Base-by-base conservation (phyloP, 2,113 vertebrate genomes). In the Microtus richardsoni region DNA sequence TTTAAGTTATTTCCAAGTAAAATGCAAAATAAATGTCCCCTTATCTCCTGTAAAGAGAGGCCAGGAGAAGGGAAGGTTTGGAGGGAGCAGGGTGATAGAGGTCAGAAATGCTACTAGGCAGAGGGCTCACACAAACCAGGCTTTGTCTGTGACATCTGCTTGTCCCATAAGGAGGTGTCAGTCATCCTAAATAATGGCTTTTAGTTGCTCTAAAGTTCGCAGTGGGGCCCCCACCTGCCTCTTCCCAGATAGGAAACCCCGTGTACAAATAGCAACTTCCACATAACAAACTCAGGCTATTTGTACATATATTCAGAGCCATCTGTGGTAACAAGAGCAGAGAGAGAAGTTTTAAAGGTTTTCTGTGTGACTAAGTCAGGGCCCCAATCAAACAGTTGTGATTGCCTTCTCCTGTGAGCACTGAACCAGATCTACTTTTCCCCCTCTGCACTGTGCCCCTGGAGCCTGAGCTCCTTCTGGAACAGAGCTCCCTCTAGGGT, bases 271-370 rank as follows among this genome's bases (percentile, higher is more conserved):
- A 93, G 64, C 79, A 90, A 64, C 77, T 44, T 85, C 77, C 62
- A 24, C 33, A 71, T 60, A 58, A 60, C 54, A 52, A 92, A 71
- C 39, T 73, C 52, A 64, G 33, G 64, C 75, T 71, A 7, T 54
- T 78, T 39, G 28, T 39, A 41, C 66, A 49, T 66, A 36, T 11
- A 14, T 26, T 93, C 47, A 41, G 7, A 49, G n/a, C 88, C 74
- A 79, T 77, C 77, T 36, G 44, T 80, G 58, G 0, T 54, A 58
- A 89, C 44, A 44, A 26, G 84, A 94, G 47, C 7, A 77, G 62
- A 71, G 85, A 93, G 95, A 62, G 44, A 58, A 58, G 52, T 82
- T 68, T 30, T 80, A 39, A 92, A 92, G 91, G 85, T 64, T 92
- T 89, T 90, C 54, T 62, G 73, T 87, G 47, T 91, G 92, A 83